phyloP scores from a whole-genome alignment of 1,140 invertebrate genomes.

The Pseudachorutes palmiensis region DNA sequence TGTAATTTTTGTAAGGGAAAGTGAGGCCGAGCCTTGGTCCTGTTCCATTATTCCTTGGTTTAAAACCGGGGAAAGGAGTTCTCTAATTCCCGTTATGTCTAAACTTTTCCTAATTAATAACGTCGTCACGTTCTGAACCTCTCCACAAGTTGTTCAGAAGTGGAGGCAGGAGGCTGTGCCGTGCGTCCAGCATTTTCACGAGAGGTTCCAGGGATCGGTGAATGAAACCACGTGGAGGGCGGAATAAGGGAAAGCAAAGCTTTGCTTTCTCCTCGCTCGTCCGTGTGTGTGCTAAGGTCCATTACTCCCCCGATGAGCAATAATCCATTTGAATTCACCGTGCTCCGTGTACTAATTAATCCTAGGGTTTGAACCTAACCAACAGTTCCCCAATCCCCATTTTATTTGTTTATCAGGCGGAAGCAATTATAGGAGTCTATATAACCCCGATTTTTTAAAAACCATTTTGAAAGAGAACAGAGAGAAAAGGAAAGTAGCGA shows the following conservation, averaged over 20 bases:
- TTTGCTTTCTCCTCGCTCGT: neutral
- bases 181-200: too few relatives aligned
- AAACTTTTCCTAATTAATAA: slow-evolving; percentile 5
- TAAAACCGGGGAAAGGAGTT: neutral
- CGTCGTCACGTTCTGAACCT: slow-evolving; percentile 2
- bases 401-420: neutral
- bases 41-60: neutral
- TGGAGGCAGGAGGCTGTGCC: too few relatives aligned
- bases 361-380: too few relatives aligned
- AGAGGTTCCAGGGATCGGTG: too few relatives aligned
- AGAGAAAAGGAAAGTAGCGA: neutral
- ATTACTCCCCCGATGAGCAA: slow-evolving; percentile 2
- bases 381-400: too few relatives aligned
- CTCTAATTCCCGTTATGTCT: slow-evolving; percentile 3
- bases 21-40: neutral
- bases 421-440: neutral
- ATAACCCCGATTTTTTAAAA: neutral
- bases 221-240: too few relatives aligned
- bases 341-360: neutral
- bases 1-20: neutral
- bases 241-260: too few relatives aligned
- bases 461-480: neutral
- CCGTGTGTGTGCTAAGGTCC: neutral
- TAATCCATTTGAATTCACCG: neutral
- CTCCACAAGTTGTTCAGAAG: slow-evolving; percentile 3